phyloP scores from a whole-genome alignment of 2,113 vertebrate genomes.

The Theristicus caerulescens region DNA sequence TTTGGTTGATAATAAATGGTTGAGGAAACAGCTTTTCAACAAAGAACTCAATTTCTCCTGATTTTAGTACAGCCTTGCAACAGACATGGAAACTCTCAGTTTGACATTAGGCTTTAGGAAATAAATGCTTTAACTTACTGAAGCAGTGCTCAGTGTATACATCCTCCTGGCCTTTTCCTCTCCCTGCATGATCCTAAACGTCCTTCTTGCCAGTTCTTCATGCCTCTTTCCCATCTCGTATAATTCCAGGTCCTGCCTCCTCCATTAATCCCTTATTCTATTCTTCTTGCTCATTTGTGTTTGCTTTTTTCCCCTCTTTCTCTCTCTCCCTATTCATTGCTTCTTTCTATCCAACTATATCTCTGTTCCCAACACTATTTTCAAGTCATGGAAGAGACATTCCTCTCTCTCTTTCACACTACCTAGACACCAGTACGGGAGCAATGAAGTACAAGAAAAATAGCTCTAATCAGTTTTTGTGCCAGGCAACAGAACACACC shows the following conservation, averaged over 20 bases:
- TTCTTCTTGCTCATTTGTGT: not conserved
- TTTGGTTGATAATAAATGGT: not conserved
- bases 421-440: not conserved
- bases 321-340: accelerated
- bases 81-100: not conserved
- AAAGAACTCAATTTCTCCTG: not conserved
- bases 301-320: accelerated
- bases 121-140: not conserved
- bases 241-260: not conserved
- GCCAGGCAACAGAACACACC: not conserved
- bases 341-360: not conserved
- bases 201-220: not conserved
- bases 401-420: not conserved
- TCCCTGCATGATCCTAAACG: not conserved
- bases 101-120: not conserved
- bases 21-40: not conserved
- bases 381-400: not conserved
- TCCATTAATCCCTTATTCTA: not conserved
- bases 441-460: not conserved
- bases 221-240: not conserved
- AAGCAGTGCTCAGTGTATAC: not conserved
- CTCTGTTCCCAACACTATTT: not conserved
- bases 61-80: not conserved
- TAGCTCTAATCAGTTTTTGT: not conserved
- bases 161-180: not conserved